A percentile compares a stretch with the other conserved stretches of the same genome.
phyloP scores from a whole-genome alignment of 1,140 invertebrate genomes.

The Harpegnathos saltator region DNA sequence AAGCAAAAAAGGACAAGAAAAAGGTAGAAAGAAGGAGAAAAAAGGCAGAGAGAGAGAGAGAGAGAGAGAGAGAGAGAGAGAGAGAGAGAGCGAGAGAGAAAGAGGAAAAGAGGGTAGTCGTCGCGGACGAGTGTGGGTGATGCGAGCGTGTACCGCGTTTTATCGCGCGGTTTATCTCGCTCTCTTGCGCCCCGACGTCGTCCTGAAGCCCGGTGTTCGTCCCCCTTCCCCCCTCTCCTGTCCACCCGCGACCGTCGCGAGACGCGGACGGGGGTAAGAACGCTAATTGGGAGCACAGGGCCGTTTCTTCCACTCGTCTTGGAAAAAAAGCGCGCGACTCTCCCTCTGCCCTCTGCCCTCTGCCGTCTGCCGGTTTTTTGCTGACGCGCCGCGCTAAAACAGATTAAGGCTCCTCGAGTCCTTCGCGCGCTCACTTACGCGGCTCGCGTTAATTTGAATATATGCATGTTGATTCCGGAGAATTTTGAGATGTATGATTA shows the following conservation, averaged over 20 bases:
- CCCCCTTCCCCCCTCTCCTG: no score
- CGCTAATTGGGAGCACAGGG: constrained; percentile 79
- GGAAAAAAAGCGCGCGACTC: constrained; percentile 61
- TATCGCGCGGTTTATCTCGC: constrained; percentile 81
- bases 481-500: constrained; percentile 60
- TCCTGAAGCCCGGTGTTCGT: constrained; percentile 68
- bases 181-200: constrained; percentile 66
- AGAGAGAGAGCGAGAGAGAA: constrained; percentile 61
- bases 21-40: constrained; percentile 62
- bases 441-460: constrained; percentile 60
- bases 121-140: constrained; percentile 52
- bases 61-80: constrained; percentile 21
- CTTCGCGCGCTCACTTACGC: constrained; percentile 59
- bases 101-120: constrained; percentile 12
- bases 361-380: constrained; percentile 58
- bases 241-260: constrained; percentile 36
- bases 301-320: constrained; percentile 75
- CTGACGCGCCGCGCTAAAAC: constrained; percentile 53
- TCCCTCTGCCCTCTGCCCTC: constrained; percentile 48
- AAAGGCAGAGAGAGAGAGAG: constrained; percentile 54
- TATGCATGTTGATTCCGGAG: constrained; percentile 57
- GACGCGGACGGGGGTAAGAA: constrained; percentile 76
- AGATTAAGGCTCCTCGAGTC: constrained; percentile 62
- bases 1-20: constrained; percentile 53
- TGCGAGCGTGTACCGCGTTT: constrained; percentile 74